Percentiles rank a stretch among this genome's conserved stretches.
These are phyloP conservation scores for Volucella bombylans DNA, from an alignment of 2,888 invertebrate genomes.

Conservation along the genomic window DNA sequence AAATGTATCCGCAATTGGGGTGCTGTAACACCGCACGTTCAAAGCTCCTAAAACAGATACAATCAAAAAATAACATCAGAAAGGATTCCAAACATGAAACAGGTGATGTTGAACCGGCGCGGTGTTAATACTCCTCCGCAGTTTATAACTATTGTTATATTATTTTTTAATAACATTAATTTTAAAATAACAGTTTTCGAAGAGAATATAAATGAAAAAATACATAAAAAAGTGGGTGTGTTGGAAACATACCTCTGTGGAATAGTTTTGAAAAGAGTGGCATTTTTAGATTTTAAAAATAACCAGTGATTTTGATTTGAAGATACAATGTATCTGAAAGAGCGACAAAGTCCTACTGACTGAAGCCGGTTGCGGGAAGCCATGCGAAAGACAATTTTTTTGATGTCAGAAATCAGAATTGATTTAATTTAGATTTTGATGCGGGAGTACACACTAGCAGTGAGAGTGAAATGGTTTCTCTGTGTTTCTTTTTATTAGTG, in stretches of 20 bases:
- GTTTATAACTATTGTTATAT: background rate
- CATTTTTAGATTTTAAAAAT: constrained; percentile 14
- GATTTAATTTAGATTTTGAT: constrained; percentile 38
- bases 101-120: constrained; percentile 22
- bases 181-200: constrained; percentile 4
- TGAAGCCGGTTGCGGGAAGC: constrained; percentile 32
- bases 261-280: constrained; percentile 31
- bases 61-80: background rate
- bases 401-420: background rate
- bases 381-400: constrained; percentile 17
- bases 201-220: background rate
- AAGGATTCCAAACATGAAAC: constrained; percentile 3
- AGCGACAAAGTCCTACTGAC: constrained; percentile 45
- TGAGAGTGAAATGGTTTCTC: constrained; percentile 21
- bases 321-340: constrained; percentile 31
- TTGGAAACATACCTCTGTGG: constrained; percentile 34
- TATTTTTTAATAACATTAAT: constrained; percentile 5
- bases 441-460: background rate
- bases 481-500: background rate
- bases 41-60: constrained; percentile 6
- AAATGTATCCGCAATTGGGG: constrained; percentile 76
- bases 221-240: constrained; percentile 19
- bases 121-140: background rate
- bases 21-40: constrained; percentile 68
- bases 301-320: background rate